Evolutionary conservation across 2,888 invertebrate species (phyloP).

Genomic region (Willowsia nigromaculata): DNA sequence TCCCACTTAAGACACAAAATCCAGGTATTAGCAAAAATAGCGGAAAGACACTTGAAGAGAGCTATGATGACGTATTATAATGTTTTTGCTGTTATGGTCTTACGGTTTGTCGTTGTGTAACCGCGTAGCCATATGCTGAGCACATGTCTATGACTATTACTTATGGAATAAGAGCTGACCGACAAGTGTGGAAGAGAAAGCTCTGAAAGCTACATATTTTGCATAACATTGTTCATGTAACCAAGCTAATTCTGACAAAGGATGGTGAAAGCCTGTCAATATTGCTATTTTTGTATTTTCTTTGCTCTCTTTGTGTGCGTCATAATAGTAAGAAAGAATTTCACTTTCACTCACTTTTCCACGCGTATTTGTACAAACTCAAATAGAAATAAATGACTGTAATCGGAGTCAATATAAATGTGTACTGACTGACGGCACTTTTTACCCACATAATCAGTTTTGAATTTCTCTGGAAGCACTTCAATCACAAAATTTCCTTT

Average conservation of each 20-base stretch:
- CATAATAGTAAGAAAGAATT: not conserved
- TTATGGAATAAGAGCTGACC: too few relatives aligned
- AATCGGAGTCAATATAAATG: too few relatives aligned
- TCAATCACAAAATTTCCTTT: too few relatives aligned
- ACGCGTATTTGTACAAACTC: not conserved
- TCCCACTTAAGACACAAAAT: not conserved
- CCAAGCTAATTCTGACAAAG: not conserved
- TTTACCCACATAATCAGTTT: too few relatives aligned
- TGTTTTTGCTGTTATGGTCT: not conserved
- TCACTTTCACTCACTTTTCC: not conserved
- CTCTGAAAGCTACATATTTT: not conserved
- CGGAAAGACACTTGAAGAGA: not conserved
- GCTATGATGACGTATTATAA: not conserved
- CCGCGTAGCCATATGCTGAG: not conserved
- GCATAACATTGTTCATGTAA: not conserved
- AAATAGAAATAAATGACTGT: too few relatives aligned
- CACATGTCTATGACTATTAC: slow-evolving; percentile 48
- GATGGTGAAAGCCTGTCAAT: slow-evolving; percentile 34
- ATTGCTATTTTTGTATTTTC: not conserved
- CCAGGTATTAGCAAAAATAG: slow-evolving; percentile 15
- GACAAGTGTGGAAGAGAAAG: not conserved
- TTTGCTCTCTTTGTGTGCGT: not conserved
- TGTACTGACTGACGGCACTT: too few relatives aligned
- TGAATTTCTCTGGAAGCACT: too few relatives aligned
- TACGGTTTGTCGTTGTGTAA: not conserved